Conservation (phyloP, 2,797 vertebrate genomes). For the Numenius phaeopus region DNA sequence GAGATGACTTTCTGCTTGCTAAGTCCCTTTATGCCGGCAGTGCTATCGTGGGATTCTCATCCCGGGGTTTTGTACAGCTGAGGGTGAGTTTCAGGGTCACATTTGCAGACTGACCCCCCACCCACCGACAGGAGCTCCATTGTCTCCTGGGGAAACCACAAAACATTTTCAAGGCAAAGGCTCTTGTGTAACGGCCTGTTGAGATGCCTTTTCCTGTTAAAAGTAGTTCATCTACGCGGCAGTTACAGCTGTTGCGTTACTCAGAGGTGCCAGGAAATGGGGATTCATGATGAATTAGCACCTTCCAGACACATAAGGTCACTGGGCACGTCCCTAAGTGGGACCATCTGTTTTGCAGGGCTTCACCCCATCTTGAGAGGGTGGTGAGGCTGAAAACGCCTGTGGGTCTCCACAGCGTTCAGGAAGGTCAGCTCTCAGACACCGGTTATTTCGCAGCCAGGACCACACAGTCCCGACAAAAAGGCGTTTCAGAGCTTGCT, state of each 20-base stretch:
- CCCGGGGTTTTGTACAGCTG: background rate
- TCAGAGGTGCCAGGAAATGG: background rate
- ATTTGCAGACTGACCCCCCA: background rate
- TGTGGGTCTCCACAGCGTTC: background rate
- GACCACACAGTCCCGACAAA: background rate
- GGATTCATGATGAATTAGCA: too few species aligned
- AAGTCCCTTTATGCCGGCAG: background rate
- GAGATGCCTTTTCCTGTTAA: background rate
- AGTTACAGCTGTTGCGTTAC: background rate
- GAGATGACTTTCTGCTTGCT: background rate
- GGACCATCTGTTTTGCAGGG: background rate
- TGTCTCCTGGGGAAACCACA: background rate
- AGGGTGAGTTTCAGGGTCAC: background rate
- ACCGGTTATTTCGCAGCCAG: background rate
- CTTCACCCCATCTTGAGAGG: background rate
- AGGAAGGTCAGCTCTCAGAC: background rate
- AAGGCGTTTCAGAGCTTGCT: background rate
- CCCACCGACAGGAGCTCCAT: background rate
- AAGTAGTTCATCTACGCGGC: background rate
- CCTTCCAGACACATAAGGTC: background rate
- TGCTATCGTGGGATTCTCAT: rapidly evolving
- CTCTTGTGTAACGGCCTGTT: too few species aligned
- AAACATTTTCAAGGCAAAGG: background rate
- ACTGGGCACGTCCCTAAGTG: background rate
- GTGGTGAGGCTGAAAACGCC: background rate